Evolutionary conservation across 2,113 vertebrate genomes (phyloP).

Genomic region (Dicerorhinus sumatrensis): DNA sequence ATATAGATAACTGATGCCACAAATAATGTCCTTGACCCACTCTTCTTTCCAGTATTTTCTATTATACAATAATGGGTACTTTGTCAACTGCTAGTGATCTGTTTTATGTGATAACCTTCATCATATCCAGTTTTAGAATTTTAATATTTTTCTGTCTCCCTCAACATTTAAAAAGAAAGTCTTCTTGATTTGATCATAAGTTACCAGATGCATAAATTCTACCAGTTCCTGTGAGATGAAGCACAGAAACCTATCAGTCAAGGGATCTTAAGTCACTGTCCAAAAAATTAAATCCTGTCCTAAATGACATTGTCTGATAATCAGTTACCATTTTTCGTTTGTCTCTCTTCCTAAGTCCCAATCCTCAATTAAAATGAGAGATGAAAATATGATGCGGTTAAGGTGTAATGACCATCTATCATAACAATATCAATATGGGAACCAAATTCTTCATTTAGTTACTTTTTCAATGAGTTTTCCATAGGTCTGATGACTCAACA

Average conservation of each 20-base stretch:
- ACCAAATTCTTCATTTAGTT: slow-evolving; percentile 17
- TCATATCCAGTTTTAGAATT: slow-evolving; percentile 45
- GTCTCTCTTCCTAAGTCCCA: not conserved
- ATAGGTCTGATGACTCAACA: not conserved
- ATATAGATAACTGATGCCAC: not conserved
- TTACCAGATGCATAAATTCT: slow-evolving; percentile 22
- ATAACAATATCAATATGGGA: slow-evolving; percentile 5
- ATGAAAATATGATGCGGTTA: not conserved
- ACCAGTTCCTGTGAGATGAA: slow-evolving; percentile 41
- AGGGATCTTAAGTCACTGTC: not conserved
- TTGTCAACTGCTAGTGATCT: not conserved
- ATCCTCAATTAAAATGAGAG: slow-evolving; percentile 39
- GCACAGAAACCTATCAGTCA: slow-evolving; percentile 25
- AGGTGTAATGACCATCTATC: not conserved
- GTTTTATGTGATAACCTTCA: not conserved
- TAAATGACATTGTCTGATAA: not conserved
- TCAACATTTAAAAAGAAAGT: slow-evolving; percentile 56
- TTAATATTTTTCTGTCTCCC: slow-evolving; percentile 57
- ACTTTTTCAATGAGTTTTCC: not conserved
- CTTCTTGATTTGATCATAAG: slow-evolving; percentile 41
- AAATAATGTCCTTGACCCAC: not conserved
- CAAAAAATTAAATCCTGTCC: slow-evolving; percentile 27
- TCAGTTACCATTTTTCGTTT: slow-evolving; percentile 11
- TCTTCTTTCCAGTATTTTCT: not conserved
- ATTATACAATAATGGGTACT: not conserved